Evolutionary conservation across 2,797 vertebrate genomes (phyloP).

Genomic region (Tarsius wallacei): DNA sequence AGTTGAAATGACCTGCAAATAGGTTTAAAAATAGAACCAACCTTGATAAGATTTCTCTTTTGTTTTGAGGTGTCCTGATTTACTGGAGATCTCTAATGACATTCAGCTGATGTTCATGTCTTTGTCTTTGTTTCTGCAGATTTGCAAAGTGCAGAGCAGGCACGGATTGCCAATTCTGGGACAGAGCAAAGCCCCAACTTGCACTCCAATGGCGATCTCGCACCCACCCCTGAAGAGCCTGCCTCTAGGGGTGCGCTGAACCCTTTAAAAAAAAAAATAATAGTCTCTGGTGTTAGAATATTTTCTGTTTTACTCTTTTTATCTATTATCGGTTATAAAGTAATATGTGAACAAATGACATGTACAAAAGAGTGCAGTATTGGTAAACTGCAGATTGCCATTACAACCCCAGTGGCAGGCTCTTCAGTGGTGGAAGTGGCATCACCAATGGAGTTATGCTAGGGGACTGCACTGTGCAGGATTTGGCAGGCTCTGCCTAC

Average conservation of each 20-base stretch:
- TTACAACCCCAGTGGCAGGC: slow-evolving; percentile 88
- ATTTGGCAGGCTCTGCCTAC: slow-evolving; percentile 76
- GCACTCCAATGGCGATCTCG: slow-evolving; percentile 88
- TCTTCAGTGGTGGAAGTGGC: slow-evolving; percentile 89
- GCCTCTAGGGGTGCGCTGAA: slow-evolving; percentile 89
- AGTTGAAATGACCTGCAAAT: slow-evolving; percentile 53
- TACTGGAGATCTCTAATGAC: neutral
- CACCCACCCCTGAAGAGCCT: slow-evolving; percentile 91
- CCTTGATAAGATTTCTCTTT: slow-evolving; percentile 36
- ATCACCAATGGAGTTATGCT: slow-evolving; percentile 88
- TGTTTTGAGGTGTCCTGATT: slow-evolving; percentile 55
- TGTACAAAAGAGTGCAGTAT: slow-evolving; percentile 83
- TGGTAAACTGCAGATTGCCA: slow-evolving; percentile 79
- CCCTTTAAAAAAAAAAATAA: slow-evolving; percentile 56
- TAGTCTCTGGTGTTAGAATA: slow-evolving; percentile 25
- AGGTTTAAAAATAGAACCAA: slow-evolving; percentile 17
- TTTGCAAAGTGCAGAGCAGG: slow-evolving; percentile 90
- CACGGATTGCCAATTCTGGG: slow-evolving; percentile 89
- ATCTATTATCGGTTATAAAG: slow-evolving; percentile 53
- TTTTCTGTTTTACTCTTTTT: slow-evolving; percentile 70
- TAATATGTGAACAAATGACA: slow-evolving; percentile 65
- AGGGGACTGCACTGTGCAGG: slow-evolving; percentile 87
- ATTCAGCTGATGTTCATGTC: neutral
- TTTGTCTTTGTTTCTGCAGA: slow-evolving; percentile 89
- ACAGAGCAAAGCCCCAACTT: slow-evolving; percentile 89